Conservation (phyloP, 2,113 vertebrate genomes). For the Motacilla tschutschensis region DNA sequence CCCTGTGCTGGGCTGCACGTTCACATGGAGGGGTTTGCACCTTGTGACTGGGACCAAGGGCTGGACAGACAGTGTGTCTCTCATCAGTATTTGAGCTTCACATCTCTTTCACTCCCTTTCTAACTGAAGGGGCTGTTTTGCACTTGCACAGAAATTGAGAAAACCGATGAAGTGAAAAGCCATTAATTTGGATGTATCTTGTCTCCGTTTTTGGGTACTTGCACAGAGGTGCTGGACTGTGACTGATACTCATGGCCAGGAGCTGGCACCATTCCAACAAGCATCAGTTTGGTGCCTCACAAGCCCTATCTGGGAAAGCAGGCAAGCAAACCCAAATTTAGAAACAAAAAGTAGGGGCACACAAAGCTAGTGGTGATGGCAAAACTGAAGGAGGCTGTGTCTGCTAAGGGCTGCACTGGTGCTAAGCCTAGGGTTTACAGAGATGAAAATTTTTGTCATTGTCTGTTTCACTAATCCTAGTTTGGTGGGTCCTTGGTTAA, state of each 20-base stretch:
- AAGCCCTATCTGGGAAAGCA: background rate
- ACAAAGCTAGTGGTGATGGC: background rate
- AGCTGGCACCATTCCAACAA: background rate
- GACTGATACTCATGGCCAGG: background rate
- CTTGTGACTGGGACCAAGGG: background rate
- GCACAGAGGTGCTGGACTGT: background rate
- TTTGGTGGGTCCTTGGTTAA: background rate
- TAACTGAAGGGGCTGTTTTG: background rate
- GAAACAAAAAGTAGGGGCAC: background rate
- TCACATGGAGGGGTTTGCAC: fast-evolving
- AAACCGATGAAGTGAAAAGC: background rate
- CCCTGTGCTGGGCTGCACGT: background rate
- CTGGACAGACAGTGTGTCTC: background rate
- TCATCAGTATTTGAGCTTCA: background rate
- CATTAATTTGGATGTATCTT: background rate
- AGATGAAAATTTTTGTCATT: background rate
- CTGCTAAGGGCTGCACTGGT: background rate
- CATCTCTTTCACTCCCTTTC: background rate
- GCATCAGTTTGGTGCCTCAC: background rate
- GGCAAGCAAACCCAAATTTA: background rate
- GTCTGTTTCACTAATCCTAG: background rate
- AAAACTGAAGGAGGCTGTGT: background rate
- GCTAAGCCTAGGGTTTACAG: background rate
- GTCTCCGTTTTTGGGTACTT: background rate
- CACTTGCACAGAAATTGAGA: background rate